Percentiles rank a stretch among this genome's conserved stretches.
Conservation (phyloP, 2,797 vertebrate species). For the Gallirallus australis region DNA sequence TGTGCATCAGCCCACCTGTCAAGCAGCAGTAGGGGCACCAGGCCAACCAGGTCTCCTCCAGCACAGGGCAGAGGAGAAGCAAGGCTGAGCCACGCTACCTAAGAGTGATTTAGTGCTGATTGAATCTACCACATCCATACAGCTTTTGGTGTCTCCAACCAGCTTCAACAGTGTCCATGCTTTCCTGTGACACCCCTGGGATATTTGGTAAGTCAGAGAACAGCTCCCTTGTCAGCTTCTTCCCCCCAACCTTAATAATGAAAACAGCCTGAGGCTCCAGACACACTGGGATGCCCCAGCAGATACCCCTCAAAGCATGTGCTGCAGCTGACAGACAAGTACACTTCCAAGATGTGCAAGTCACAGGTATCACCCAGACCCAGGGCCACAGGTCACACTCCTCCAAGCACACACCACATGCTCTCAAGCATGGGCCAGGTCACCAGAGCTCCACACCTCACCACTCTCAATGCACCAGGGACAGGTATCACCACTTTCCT, state of each 20-base stretch:
- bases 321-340: too few species aligned
- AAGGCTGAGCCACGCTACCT: neutral
- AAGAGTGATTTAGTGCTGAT: neutral
- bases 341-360: too few species aligned
- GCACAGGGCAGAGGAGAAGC: rapidly evolving
- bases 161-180: neutral
- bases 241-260: rapidly evolving
- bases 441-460: neutral
- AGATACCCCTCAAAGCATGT: too few species aligned
- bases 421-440: neutral
- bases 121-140: slow-evolving; percentile 15
- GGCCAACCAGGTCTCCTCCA: rapidly evolving
- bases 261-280: neutral
- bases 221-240: neutral
- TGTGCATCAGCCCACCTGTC: neutral
- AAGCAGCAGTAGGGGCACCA: rapidly evolving
- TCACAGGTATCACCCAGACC: too few species aligned
- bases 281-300: too few species aligned
- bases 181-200: neutral
- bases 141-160: neutral
- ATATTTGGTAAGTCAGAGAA: neutral
- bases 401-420: neutral
- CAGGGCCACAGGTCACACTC: too few species aligned
- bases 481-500: rapidly evolving
- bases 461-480: rapidly evolving